Percentiles rank a stretch among this genome's conserved stretches.
Conservation (phyloP, 2,888 invertebrate species). For the Apeira syringaria region DNA sequence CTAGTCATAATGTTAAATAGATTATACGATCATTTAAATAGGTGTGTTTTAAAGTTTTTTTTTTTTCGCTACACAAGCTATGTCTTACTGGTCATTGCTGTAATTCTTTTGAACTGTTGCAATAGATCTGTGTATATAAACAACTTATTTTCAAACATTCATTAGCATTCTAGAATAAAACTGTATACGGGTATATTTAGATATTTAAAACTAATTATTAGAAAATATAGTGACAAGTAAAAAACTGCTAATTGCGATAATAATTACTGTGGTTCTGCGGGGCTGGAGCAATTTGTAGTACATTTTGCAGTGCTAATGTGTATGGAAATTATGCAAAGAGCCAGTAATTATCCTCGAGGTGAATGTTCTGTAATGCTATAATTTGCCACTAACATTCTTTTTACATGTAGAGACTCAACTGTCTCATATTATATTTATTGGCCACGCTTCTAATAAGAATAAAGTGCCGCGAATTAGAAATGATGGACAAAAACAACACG, state of each 20-base stretch:
- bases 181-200: too few relatives aligned
- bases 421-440: conserved; percentile 19
- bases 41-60: too few relatives aligned
- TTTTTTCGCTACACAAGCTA: too few relatives aligned
- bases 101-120: too few relatives aligned
- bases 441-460: conserved; percentile 19
- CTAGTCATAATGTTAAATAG: too few relatives aligned
- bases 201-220: conserved; percentile 34
- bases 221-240: conserved; percentile 60
- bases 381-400: conserved; percentile 52
- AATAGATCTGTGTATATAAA: too few relatives aligned
- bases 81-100: too few relatives aligned
- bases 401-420: conserved; percentile 33
- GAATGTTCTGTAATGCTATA: conserved; percentile 66
- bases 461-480: conserved; percentile 17
- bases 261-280: conserved; percentile 63
- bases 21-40: too few relatives aligned
- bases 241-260: conserved; percentile 62
- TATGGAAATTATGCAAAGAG: conserved; percentile 76
- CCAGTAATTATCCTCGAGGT: conserved; percentile 69
- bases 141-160: too few relatives aligned
- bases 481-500: conserved; percentile 13
- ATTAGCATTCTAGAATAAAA: too few relatives aligned
- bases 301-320: conserved; percentile 74
- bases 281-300: conserved; percentile 71